Base-by-base conservation (phyloP, 1,140 invertebrate species). In the Lucilia cuprina region DNA sequence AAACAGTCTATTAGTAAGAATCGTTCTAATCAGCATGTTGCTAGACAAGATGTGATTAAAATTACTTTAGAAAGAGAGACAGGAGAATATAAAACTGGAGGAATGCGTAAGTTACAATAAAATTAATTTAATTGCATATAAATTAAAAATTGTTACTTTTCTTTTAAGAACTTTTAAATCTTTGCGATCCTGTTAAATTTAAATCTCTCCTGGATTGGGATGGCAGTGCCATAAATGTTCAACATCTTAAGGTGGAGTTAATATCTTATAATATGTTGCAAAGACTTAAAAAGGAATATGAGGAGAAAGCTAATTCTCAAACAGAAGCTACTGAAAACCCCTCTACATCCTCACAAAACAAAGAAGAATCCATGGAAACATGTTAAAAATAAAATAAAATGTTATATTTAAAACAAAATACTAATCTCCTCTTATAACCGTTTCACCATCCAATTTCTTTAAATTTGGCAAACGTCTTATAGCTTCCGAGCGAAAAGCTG, bases 371-470 rank as follows among this genome's bases (percentile, higher is more conserved):
- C 10, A 74, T 83, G 77, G 77, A 82, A 78, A 83, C 83, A 19
- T 65, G 30, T 25, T 78, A 35, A 41, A 83, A 83, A 70, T 60
- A 70, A 34, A 60, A 21, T 83, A 74, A 35, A 35, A 83, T 55
- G 35, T 83, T 14, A 30, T 30, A 30, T 30, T 30, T 30, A n/a
- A 77, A 14, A 35, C 17, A 60, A 84, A 47, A 19, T 35, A 84
- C 2, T 84, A 85, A 82, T 83, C 84, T 47, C 84, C 84, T 78
- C 94, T 91, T 82, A 95, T 90, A 10, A 96, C 93, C 1, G 95
- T 94, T 86, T 95, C 95, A 2, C 96, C 97, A 91, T 98, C 97
- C 14, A 99, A 91, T 91, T 97, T 98, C 88, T 95, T 96, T 5
- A 99, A 91, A 87, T 94, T 94, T 17, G 95, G 95, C 17, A 98